Percentiles rank a stretch among this genome's conserved stretches.
These are phyloP conservation scores for Penaeus chinensis DNA, from an alignment of 1,140 invertebrate species.

Conservation along the genomic window DNA sequence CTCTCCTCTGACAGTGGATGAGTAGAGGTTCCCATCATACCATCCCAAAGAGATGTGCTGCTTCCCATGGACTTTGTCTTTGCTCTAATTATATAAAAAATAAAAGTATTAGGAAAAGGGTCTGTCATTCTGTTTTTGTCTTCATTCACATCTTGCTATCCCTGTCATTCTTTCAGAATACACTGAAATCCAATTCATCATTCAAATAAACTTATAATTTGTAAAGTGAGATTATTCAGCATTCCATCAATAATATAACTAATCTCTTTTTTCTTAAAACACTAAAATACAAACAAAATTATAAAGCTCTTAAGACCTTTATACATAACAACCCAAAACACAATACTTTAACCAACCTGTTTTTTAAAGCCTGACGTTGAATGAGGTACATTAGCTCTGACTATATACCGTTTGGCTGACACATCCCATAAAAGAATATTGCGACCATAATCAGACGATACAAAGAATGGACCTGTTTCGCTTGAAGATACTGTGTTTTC, in stretches of 20 bases:
- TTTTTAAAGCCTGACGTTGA: constrained; percentile 25
- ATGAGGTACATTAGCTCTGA: constrained; percentile 22
- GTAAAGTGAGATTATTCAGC: no score
- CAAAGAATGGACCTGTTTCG: constrained; percentile 43
- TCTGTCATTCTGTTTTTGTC: no score
- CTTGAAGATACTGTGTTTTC: neutral
- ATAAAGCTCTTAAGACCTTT: no score
- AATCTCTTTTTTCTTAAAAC: no score
- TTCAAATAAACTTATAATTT: no score
- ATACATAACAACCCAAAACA: no score
- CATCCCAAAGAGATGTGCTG: constrained; percentile 59
- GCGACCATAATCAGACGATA: constrained; percentile 53
- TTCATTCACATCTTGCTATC: no score
- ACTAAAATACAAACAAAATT: no score
- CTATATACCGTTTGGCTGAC: constrained; percentile 41
- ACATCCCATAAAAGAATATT: constrained; percentile 59
- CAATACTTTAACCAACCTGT: constrained; percentile 28
- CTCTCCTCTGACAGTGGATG: constrained; percentile 48
- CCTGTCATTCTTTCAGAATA: no score
- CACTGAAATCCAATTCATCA: no score
- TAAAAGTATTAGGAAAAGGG: neutral
- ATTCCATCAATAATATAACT: no score
- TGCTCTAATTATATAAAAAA: neutral
- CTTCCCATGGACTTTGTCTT: constrained; percentile 31
- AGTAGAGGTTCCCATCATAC: constrained; percentile 40